Percentiles rank a stretch among this genome's conserved stretches.
These are phyloP conservation scores for Octopus bimaculoides DNA, from an alignment of 1,140 invertebrate genomes.

Conservation along the genomic window DNA sequence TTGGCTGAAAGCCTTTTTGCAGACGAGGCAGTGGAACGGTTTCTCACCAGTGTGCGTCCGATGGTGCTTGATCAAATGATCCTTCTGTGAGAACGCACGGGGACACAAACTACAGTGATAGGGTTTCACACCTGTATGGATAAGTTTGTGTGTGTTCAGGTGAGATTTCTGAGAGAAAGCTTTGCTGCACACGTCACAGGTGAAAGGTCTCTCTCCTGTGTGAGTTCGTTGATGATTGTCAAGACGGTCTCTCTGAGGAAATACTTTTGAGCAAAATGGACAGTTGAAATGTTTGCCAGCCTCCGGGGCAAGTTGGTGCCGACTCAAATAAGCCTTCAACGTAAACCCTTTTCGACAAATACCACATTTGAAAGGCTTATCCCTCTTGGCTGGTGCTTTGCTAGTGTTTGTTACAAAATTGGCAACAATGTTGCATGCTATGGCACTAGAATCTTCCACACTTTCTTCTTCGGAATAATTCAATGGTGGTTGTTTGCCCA, in stretches of 20 bases:
- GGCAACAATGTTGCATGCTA: too few relatives aligned
- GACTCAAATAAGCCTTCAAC: conserved; percentile 21
- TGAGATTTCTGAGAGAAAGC: conserved; percentile 19
- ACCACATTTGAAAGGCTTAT: conserved; percentile 36
- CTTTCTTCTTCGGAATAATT: too few relatives aligned
- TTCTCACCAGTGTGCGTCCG: conserved; percentile 19
- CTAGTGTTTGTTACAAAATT: too few relatives aligned
- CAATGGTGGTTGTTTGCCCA: too few relatives aligned
- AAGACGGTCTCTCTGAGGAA: conserved; percentile 19
- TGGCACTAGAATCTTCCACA: too few relatives aligned
- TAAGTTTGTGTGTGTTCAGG: conserved; percentile 5
- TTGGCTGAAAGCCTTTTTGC: conserved; percentile 13
- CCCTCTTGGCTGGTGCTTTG: conserved; percentile 65
- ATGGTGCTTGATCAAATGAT: neutral
- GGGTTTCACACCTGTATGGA: neutral
- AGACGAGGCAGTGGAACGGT: conserved; percentile 15
- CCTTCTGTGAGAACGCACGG: neutral
- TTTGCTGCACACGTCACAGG: conserved; percentile 9
- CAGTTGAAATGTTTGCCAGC: conserved; percentile 26
- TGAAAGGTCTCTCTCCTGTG: conserved; percentile 18
- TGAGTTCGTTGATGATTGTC: conserved; percentile 16
- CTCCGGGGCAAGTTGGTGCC: conserved; percentile 22
- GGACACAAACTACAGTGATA: neutral
- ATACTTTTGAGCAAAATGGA: conserved; percentile 23
- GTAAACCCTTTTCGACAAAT: conserved; percentile 44